Percentiles rank a stretch among this genome's conserved stretches.
Conservation (phyloP, 2,888 invertebrate species). For the Salpingus planirostris region DNA sequence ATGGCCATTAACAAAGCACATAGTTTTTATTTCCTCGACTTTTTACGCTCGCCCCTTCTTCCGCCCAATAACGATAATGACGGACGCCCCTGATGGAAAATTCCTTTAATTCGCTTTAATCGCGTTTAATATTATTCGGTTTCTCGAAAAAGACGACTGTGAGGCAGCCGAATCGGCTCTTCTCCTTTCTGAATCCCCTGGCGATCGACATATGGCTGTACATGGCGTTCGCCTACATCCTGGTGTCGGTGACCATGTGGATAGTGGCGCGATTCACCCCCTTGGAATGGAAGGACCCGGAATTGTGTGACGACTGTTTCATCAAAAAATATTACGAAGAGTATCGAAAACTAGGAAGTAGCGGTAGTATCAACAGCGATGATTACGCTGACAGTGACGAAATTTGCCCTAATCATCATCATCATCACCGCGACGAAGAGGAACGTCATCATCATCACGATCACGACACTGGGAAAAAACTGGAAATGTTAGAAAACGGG, state of each 20-base stretch:
- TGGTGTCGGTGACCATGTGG: constrained; percentile 74
- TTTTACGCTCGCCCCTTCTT: not conserved
- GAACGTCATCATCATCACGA: constrained; percentile 4
- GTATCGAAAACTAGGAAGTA: too few relatives aligned
- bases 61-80: not conserved
- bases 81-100: too few relatives aligned
- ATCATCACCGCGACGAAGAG: constrained; percentile 6
- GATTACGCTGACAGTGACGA: constrained; percentile 11
- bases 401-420: constrained; percentile 1
- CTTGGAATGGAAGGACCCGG: constrained; percentile 65
- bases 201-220: constrained; percentile 79
- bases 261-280: constrained; percentile 79
- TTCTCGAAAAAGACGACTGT: constrained; percentile 40
- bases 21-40: too few relatives aligned
- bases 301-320: constrained; percentile 48
- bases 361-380: constrained; percentile 30
- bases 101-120: too few relatives aligned
- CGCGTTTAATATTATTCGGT: too few relatives aligned
- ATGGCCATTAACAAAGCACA: not conserved
- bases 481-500: constrained; percentile 57
- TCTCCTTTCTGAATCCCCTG: constrained; percentile 79
- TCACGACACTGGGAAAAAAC: constrained; percentile 4
- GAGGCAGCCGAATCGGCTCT: constrained; percentile 52
- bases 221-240: constrained; percentile 67
- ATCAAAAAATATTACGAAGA: constrained; percentile 25